A percentile compares a stretch with the other conserved stretches of the same genome.
Conservation (phyloP, 2,113 vertebrate species). For the Vanacampus margaritifer region DNA sequence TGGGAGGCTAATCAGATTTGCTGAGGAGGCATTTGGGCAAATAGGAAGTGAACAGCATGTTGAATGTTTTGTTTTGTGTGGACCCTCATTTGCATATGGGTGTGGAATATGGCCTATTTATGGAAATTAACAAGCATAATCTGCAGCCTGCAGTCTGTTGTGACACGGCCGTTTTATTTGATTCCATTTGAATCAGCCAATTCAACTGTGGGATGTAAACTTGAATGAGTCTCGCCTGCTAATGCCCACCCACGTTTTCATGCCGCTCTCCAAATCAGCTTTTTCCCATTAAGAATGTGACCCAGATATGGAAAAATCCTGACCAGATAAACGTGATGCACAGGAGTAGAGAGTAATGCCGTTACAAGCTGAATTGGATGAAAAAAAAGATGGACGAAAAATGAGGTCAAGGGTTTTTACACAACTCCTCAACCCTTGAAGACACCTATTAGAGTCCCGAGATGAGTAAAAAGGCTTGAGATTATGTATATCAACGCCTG, state of each 20-base stretch:
- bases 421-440: constrained; percentile 18
- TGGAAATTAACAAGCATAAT: constrained; percentile 45
- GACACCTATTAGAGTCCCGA: constrained; percentile 34
- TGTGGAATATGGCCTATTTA: constrained; percentile 16
- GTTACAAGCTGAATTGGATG: constrained; percentile 16
- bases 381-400: not conserved
- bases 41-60: constrained; percentile 7
- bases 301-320: constrained; percentile 48
- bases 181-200: constrained; percentile 46
- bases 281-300: constrained; percentile 46
- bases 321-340: constrained; percentile 39
- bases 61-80: constrained; percentile 21
- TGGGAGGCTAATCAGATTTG: constrained; percentile 30
- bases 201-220: constrained; percentile 38
- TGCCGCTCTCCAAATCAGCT: constrained; percentile 33
- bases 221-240: constrained; percentile 38
- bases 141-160: constrained; percentile 31
- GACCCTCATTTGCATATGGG: constrained; percentile 14
- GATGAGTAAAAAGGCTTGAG: constrained; percentile 6
- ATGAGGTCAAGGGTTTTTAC: constrained; percentile 49
- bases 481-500: constrained; percentile 14
- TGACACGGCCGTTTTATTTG: constrained; percentile 38
- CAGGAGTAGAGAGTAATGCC: constrained; percentile 5
- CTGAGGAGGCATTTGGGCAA: constrained; percentile 18
- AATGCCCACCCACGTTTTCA: constrained; percentile 40